phyloP scores from a whole-genome alignment of 1,140 invertebrate species.

The Atta texana region DNA sequence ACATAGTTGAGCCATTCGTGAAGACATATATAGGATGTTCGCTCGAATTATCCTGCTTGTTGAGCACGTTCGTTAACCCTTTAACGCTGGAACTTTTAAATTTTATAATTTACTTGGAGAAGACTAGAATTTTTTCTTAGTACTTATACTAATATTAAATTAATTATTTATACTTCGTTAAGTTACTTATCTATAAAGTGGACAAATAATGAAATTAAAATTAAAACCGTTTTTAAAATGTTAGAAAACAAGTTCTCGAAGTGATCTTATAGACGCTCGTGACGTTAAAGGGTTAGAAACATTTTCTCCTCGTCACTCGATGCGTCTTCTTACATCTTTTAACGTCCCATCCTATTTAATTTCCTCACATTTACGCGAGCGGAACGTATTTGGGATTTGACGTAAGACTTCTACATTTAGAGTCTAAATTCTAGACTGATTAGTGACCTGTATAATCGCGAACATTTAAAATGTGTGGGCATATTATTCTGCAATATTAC shows the following conservation, averaged over 20 bases:
- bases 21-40: background rate
- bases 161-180: background rate
- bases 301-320: background rate
- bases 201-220: background rate
- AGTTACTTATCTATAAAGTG: background rate
- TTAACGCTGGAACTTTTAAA: background rate
- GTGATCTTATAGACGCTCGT: background rate
- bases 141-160: background rate
- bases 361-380: slow-evolving; percentile 27
- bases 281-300: slow-evolving; percentile 10
- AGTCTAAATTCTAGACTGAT: slow-evolving; percentile 9
- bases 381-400: slow-evolving; percentile 17
- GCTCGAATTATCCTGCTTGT: background rate
- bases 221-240: background rate
- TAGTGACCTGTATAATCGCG: background rate
- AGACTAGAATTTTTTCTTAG: background rate
- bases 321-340: slow-evolving; percentile 1
- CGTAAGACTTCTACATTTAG: slow-evolving; percentile 34
- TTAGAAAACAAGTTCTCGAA: background rate
- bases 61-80: background rate
- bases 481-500: slow-evolving; percentile 14
- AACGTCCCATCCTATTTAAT: background rate
- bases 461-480: slow-evolving; percentile 2
- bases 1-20: background rate
- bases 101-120: background rate